Base-by-base conservation (phyloP, 2,888 invertebrate species). In the Dasysyrphus tricinctus region DNA sequence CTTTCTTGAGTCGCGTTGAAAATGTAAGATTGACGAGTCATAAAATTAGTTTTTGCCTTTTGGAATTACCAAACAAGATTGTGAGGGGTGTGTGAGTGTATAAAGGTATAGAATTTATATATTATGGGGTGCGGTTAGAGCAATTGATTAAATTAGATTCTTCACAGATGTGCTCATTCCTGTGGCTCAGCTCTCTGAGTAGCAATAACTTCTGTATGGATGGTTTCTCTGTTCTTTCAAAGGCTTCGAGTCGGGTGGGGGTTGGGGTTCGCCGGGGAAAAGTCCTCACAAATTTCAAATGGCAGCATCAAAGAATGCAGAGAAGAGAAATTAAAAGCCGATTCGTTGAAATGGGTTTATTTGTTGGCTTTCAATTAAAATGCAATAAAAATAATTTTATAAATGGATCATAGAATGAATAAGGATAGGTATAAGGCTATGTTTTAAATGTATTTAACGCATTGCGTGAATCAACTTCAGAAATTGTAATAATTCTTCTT, bases 141-240 rank as follows among this genome's bases (percentile, higher is more conserved):
- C 86, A 86, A 86, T 86, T 86, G 86, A 86, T 86, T 86, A 82
- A 86, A 86, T 86, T 86, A 86, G 86, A 86, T 86, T 82, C 86
- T 79, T 72, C 72, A 82, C 75, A 81, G 86, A 86, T 82, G 86
- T 74, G 82, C 74, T 86, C 82, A 82, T 75, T 59, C 47, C 70
- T 49, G 63, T 54, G 74, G 77, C 65, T 51, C 19, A 8, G 24
- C 7, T 61, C 7, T 61, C 24, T 39, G 12, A 73, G 65, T 39
- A 51, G 49, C 65, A 77, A 61, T 74, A 65, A 42, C 69, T 44
- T 47, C 51, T 72, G 74, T 69, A 16, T n/a, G 37, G 51, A 24
- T 29, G 78, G 69, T 85, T 77, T 61, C 14, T 61, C 72, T 14
- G 19, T 1, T 34, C 57, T 42, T 76, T 72, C 59, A 16, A 0